These are phyloP conservation scores for Stegostoma tigrinum DNA, from an alignment of 2,113 vertebrate species.

Conservation along the genomic window DNA sequence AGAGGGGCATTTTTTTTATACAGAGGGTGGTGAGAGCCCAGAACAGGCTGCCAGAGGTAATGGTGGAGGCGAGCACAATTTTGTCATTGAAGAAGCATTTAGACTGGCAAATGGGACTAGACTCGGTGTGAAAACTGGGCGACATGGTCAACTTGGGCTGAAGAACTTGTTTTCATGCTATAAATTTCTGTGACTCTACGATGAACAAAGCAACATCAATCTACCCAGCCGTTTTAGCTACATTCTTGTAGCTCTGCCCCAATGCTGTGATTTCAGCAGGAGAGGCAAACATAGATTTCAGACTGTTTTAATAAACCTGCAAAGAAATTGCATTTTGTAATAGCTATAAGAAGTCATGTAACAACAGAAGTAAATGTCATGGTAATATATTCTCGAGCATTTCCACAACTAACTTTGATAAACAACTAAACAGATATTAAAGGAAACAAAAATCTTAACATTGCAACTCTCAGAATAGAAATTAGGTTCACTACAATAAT, in stretches of 20 bases:
- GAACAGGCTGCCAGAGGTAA: no score
- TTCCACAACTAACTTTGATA: background rate
- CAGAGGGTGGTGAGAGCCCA: no score
- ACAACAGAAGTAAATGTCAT: background rate
- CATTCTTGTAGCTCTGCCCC: no score
- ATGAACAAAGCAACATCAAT: background rate
- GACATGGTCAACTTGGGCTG: no score
- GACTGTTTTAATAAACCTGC: background rate
- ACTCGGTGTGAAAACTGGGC: no score
- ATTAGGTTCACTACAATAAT: background rate
- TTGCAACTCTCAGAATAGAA: background rate
- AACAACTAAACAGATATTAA: background rate
- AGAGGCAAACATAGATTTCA: background rate
- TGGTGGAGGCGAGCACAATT: no score
- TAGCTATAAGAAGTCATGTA: background rate
- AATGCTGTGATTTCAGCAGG: background rate
- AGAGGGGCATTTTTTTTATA: no score
- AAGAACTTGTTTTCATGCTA: no score
- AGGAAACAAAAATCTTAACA: background rate
- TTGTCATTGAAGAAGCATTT: no score
- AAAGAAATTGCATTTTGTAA: background rate
- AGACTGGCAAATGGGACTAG: no score
- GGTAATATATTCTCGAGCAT: background rate
- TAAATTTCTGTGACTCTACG: no score
- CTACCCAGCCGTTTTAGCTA: background rate